Evolutionary conservation across 2,113 vertebrate species (phyloP).

Genomic region (Formicarius rufipectus): DNA sequence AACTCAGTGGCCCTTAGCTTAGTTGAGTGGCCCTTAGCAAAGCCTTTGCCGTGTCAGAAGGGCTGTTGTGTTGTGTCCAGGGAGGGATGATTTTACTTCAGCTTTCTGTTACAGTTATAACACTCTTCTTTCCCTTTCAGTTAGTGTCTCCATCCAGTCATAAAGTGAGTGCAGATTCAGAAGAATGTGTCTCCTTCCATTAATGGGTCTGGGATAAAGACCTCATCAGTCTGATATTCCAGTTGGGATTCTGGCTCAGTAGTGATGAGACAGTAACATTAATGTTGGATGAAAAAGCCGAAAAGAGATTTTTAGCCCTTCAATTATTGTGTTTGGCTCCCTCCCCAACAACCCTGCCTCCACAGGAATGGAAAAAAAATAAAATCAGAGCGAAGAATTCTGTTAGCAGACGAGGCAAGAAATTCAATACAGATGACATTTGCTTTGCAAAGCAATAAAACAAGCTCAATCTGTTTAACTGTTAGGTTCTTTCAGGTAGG

Average conservation of each 20-base stretch:
- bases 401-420: slow-evolving; percentile 18
- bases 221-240: background rate
- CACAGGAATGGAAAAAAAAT: background rate
- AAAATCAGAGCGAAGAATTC: background rate
- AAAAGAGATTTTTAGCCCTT: background rate
- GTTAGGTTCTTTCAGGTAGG: background rate
- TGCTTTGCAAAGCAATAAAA: slow-evolving; percentile 48
- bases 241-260: background rate
- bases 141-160: background rate
- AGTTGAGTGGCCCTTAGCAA: background rate
- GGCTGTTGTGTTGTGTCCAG: background rate
- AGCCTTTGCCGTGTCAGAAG: background rate
- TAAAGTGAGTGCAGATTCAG: background rate
- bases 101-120: background rate
- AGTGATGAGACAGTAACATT: background rate
- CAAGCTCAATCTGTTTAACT: slow-evolving; percentile 34
- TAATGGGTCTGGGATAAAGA: background rate
- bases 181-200: background rate
- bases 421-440: slow-evolving; percentile 53
- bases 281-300: background rate
- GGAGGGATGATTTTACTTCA: background rate
- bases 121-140: background rate
- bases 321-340: background rate
- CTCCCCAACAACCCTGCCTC: background rate
- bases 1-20: background rate